These are phyloP conservation scores for Chydorus sphaericus DNA, from an alignment of 2,888 invertebrate genomes.

Conservation along the genomic window DNA sequence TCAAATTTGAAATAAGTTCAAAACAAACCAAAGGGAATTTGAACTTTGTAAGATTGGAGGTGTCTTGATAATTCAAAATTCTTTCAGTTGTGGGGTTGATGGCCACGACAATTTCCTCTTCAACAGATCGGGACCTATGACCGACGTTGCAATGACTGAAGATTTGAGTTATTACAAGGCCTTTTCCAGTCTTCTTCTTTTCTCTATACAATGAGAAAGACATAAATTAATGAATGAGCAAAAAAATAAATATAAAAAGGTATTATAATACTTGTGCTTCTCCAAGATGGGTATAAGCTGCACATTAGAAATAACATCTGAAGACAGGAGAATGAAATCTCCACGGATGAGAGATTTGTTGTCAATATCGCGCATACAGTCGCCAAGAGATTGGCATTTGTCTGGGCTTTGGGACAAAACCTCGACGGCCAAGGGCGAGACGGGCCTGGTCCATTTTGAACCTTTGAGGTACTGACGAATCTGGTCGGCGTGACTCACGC, in stretches of 20 bases:
- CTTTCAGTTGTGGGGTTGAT: slow-evolving; percentile 51
- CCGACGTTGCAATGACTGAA: slow-evolving; percentile 53
- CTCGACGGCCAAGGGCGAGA: slow-evolving; percentile 49
- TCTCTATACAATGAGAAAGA: slow-evolving; percentile 32
- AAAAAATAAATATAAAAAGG: slow-evolving; percentile 19
- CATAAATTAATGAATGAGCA: slow-evolving; percentile 23
- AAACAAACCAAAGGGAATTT: slow-evolving; percentile 47
- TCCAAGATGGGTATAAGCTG: slow-evolving; percentile 57
- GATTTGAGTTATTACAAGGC: slow-evolving; percentile 61
- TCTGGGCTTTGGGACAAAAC: slow-evolving; percentile 60
- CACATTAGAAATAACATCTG: slow-evolving; percentile 69
- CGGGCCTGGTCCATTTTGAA: slow-evolving; percentile 34
- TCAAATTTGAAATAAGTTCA: no score
- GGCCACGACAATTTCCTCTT: slow-evolving; percentile 55
- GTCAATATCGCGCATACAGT: slow-evolving; percentile 88
- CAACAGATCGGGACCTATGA: slow-evolving; percentile 44
- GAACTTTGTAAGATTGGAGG: slow-evolving; percentile 43
- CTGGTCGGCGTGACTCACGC: slow-evolving; percentile 55
- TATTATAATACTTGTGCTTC: slow-evolving; percentile 54
- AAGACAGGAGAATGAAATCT: slow-evolving; percentile 71
- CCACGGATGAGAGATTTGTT: slow-evolving; percentile 70
- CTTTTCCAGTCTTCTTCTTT: slow-evolving; percentile 58
- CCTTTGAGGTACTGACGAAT: slow-evolving; percentile 53
- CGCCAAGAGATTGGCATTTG: slow-evolving; percentile 76
- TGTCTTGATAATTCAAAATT: slow-evolving; percentile 56